Percentiles rank a stretch among this genome's conserved stretches.
Evolutionary conservation across 2,113 vertebrate genomes (phyloP).

Genomic region (Ailuropoda melanoleuca): DNA sequence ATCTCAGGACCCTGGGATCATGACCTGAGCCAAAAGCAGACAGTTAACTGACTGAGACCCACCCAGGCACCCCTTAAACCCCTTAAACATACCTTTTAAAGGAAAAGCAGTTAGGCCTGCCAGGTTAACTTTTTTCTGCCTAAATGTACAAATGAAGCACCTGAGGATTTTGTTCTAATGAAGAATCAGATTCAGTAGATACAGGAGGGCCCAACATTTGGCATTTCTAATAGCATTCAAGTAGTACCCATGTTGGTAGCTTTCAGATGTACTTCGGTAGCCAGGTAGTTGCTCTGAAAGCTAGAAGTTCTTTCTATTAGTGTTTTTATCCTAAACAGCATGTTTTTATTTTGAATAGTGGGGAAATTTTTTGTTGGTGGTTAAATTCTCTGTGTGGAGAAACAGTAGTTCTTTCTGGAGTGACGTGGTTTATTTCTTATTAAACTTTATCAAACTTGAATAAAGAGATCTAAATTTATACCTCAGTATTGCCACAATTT

Average conservation of each 20-base stretch:
- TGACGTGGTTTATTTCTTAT: background rate
- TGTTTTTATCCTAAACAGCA: background rate
- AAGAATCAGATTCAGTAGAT: background rate
- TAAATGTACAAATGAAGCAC: background rate
- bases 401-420: background rate
- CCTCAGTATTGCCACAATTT: background rate
- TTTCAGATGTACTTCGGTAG: background rate
- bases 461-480: background rate
- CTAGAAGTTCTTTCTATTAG: background rate
- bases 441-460: background rate
- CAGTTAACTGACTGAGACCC: background rate
- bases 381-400: background rate
- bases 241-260: background rate
- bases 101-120: background rate
- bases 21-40: background rate
- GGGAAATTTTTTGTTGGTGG: background rate
- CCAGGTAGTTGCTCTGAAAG: background rate
- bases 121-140: constrained; percentile 7
- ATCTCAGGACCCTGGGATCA: background rate
- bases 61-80: background rate
- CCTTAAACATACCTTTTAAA: background rate
- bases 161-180: background rate
- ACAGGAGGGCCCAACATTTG: background rate
- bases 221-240: background rate
- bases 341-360: background rate